Percentiles rank a stretch among this genome's conserved stretches.
Conservation (phyloP, 2,888 invertebrate genomes). For the Sympetrum striolatum region DNA sequence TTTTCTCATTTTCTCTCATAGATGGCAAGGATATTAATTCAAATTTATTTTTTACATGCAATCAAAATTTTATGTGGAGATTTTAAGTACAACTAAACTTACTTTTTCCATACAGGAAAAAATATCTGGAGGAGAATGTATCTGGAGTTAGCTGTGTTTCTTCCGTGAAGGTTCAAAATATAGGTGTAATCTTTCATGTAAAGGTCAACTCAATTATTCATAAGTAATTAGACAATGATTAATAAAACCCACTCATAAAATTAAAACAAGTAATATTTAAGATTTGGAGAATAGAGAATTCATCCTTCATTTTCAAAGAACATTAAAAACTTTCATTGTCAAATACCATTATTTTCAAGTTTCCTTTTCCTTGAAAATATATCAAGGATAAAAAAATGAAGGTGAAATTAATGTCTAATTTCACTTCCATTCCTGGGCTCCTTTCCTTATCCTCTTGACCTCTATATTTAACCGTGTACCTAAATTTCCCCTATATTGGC, state of each 20-base stretch:
- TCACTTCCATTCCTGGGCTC: slow-evolving; percentile 42
- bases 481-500: slow-evolving; percentile 15
- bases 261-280: background rate
- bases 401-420: slow-evolving; percentile 42
- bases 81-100: background rate
- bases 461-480: slow-evolving; percentile 5
- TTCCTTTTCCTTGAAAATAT: slow-evolving; percentile 16
- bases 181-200: background rate
- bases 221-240: background rate
- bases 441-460: background rate
- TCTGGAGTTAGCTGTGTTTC: too few relatives aligned
- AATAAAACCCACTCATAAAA: background rate
- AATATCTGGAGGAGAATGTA: too few relatives aligned
- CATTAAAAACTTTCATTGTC: background rate
- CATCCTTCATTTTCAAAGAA: background rate
- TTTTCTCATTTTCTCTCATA: background rate
- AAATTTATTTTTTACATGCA: background rate
- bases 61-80: background rate
- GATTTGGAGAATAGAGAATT: background rate
- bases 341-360: background rate
- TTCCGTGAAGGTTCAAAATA: too few relatives aligned
- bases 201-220: background rate
- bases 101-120: too few relatives aligned
- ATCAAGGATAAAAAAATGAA: slow-evolving; percentile 27
- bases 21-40: background rate